Evolutionary conservation across 2,797 vertebrate genomes (phyloP).

Genomic region (Carcharodon carcharias): DNA sequence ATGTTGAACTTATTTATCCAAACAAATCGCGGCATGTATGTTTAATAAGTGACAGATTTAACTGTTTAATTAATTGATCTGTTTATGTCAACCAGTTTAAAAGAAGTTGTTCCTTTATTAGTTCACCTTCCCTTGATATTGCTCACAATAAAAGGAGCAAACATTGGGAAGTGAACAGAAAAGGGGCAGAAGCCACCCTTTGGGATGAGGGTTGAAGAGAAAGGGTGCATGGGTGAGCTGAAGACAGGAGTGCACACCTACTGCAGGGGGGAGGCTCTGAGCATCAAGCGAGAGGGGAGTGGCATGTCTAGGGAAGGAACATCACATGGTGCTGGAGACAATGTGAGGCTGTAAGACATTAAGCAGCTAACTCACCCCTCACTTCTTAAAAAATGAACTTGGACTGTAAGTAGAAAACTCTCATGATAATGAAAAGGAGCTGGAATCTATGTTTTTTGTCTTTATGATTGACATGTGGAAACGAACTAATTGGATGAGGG

Average conservation of each 20-base stretch:
- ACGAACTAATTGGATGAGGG: not conserved
- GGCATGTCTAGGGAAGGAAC: not conserved
- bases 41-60: not conserved
- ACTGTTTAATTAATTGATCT: not conserved
- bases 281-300: not conserved
- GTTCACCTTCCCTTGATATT: not conserved
- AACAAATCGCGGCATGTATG: not conserved
- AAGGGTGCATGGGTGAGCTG: not conserved
- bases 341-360: not conserved
- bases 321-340: not conserved
- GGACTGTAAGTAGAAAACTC: too few species aligned
- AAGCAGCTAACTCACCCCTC: not conserved
- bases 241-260: not conserved
- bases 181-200: not conserved
- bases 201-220: not conserved
- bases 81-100: not conserved
- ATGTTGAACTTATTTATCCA: not conserved
- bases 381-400: not conserved
- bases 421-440: not conserved
- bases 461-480: not conserved
- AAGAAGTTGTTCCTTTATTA: not conserved
- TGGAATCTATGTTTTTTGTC: not conserved
- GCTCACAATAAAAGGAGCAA: not conserved
- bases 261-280: not conserved
- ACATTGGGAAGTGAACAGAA: not conserved